phyloP scores from a whole-genome alignment of 2,888 invertebrate genomes.

The Drosophila nigricruria region DNA sequence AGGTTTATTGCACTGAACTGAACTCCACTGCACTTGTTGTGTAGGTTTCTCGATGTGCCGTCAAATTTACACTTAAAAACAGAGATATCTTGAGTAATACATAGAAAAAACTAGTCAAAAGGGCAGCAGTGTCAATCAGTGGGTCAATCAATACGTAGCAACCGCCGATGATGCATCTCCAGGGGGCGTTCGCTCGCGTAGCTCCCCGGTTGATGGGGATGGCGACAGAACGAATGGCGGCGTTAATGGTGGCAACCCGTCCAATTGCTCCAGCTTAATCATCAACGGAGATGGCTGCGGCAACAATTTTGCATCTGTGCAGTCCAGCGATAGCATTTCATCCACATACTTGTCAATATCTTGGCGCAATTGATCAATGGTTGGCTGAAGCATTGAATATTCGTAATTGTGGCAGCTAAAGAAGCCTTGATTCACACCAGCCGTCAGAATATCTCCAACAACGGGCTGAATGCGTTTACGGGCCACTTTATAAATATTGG shows the following conservation, averaged over 20 bases:
- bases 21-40: conserved; percentile 28
- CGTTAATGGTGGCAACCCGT: conserved; percentile 46
- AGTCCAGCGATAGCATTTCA: conserved; percentile 48
- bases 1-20: conserved; percentile 38
- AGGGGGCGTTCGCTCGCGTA: conserved; percentile 52
- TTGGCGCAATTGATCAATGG: conserved; percentile 61
- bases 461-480: conserved; percentile 57
- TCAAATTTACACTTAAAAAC: conserved; percentile 27
- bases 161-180: conserved; percentile 56
- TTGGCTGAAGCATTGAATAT: conserved; percentile 52
- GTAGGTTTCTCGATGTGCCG: conserved; percentile 24
- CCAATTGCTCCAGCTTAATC: conserved; percentile 65
- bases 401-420: conserved; percentile 43
- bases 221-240: conserved; percentile 30
- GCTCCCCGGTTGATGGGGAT: conserved; percentile 52
- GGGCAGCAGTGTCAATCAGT: conserved; percentile 23
- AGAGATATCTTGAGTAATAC: conserved; percentile 13
- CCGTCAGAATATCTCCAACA: conserved; percentile 59
- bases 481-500: conserved; percentile 59
- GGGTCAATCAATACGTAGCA: conserved; percentile 31
- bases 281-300: conserved; percentile 63
- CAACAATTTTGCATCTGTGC: background rate
- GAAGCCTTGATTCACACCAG: conserved; percentile 58
- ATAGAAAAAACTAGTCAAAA: conserved; percentile 23
- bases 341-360: conserved; percentile 68